These are phyloP conservation scores for Coenonympha glycerion DNA, from an alignment of 2,888 invertebrate species.

Conservation along the genomic window DNA sequence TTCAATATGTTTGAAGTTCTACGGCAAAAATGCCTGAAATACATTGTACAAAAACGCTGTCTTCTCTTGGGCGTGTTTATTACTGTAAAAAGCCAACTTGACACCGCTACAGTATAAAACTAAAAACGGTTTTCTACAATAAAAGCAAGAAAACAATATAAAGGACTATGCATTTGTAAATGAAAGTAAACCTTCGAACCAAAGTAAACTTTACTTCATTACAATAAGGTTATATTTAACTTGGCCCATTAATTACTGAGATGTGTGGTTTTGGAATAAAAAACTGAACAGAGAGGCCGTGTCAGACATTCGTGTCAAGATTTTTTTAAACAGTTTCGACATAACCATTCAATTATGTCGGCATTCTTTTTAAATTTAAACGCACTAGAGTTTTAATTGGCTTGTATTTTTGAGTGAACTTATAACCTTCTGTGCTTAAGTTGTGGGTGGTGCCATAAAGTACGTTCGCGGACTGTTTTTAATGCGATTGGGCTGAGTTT, in stretches of 20 bases:
- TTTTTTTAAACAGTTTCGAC: constrained; percentile 16
- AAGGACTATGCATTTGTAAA: constrained; percentile 3
- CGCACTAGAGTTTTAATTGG: constrained; percentile 8
- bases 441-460: constrained; percentile 23
- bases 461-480: constrained; percentile 14
- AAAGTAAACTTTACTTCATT: background rate
- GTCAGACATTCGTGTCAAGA: constrained; percentile 21
- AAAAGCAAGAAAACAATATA: constrained; percentile 4
- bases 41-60: background rate
- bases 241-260: background rate
- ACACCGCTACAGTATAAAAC: constrained; percentile 23
- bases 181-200: background rate
- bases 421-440: constrained; percentile 9
- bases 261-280: constrained; percentile 8
- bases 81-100: constrained; percentile 11
- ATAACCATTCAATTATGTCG: constrained; percentile 24
- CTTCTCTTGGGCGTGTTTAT: background rate
- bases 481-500: constrained; percentile 24
- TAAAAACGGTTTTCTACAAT: constrained; percentile 13
- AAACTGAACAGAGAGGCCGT: constrained; percentile 13
- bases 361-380: constrained; percentile 10
- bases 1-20: too few species aligned
- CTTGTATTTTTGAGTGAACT: constrained; percentile 7
- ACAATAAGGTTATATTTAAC: background rate
- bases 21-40: too few species aligned